Evolutionary conservation across 2,113 vertebrate species (phyloP), one percentile per base, ranked within the genome.

Genomic region (Motacilla tschutschensis): DNA sequence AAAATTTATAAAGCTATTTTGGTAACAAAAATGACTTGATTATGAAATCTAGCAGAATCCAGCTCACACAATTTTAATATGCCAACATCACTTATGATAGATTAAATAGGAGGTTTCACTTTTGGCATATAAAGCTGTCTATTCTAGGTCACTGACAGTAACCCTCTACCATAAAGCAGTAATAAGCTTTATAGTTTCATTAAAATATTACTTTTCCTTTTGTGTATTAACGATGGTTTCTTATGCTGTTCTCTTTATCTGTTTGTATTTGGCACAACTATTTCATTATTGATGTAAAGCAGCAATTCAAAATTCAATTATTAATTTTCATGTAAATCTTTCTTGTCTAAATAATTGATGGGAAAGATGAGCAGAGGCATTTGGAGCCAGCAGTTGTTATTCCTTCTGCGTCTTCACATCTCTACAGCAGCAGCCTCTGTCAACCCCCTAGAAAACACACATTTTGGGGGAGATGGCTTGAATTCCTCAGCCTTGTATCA

Each of bases 321-420:
- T 96, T 96, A 95, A 97, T 96, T 97, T 97, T 96, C 95, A 96
- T 94, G 88, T 89, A 95, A 91, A 93, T 90, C 86, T 96, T 95
- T 92, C 92, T 90, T 59, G 40, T 73, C 70, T 97, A 93, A 97
- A 97, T 97, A 97, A 97, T 95, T 96, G 93, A 97, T 96, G 90
- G 91, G 59, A 80, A 84, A 50, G 69, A 95, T 40, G 88, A 97
- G 93, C 92, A 86, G 22, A 94, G 91, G 64, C 73, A n/a, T 65
- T 91, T 83, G 70, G 55, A 94, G 70, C 26, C 89, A 78, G 79
- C 12, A 17, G 55, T 62, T 88, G 85, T 54, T 89, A 55, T 53
- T 91, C 73, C 83, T 91, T 79, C 81, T 91, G 77, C 90, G 73
- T 76, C 36, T 64, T 77, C 71, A 58, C 38, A 33, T 73, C 91